Evolutionary conservation across 2,113 vertebrate species (phyloP).

Genomic region (Stercorarius parasiticus): DNA sequence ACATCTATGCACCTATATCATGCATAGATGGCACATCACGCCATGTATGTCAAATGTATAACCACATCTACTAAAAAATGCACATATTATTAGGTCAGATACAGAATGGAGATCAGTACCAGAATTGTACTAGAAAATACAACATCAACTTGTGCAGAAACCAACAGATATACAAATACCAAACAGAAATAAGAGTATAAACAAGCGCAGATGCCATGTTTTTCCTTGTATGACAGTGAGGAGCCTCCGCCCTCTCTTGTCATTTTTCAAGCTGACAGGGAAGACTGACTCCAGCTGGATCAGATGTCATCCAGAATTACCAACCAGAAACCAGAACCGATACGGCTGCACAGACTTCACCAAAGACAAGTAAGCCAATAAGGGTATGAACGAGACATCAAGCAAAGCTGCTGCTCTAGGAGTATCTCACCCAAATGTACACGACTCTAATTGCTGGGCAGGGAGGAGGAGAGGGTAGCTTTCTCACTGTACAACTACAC

Average conservation of each 20-base stretch:
- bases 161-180: not conserved
- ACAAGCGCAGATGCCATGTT: not conserved
- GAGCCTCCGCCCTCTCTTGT: not conserved
- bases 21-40: rapidly evolving
- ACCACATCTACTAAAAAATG: not conserved
- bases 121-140: not conserved
- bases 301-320: not conserved
- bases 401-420: not conserved
- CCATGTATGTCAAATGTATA: not conserved
- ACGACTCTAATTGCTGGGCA: not conserved
- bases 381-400: not conserved
- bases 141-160: not conserved
- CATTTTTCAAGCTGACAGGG: slow-evolving; percentile 32
- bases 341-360: not conserved
- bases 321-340: not conserved
- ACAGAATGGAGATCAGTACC: rapidly evolving
- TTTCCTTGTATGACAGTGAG: not conserved
- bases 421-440: not conserved
- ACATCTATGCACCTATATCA: not conserved
- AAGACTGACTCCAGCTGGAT: not conserved
- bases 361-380: not conserved
- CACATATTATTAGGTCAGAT: not conserved
- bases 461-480: not conserved
- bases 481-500: not conserved
- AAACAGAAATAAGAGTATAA: not conserved